A percentile compares a stretch with the other conserved stretches of the same genome.
Evolutionary conservation across 2,113 vertebrate genomes (phyloP).

Genomic region (Pipra filicauda): DNA sequence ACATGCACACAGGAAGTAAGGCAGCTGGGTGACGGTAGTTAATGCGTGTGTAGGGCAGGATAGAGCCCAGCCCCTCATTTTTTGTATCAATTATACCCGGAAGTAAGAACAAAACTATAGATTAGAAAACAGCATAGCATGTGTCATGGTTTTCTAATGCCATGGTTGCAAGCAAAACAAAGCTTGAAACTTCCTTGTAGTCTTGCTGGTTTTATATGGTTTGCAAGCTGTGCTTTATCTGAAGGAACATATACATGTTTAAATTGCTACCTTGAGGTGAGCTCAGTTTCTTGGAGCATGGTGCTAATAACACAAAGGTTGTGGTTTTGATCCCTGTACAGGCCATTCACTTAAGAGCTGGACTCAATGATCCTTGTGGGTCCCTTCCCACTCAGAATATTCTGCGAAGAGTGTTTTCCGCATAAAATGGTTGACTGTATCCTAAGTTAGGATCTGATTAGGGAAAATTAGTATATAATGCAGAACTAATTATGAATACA

Average conservation of each 20-base stretch:
- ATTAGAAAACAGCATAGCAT: neutral
- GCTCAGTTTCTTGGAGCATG: neutral
- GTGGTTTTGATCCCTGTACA: neutral
- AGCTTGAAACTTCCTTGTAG: constrained; percentile 45
- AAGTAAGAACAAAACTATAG: neutral
- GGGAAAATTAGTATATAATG: constrained; percentile 7
- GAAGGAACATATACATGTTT: neutral
- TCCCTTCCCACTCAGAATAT: neutral
- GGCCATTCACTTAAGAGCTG: neutral
- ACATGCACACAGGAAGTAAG: neutral
- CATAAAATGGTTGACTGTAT: neutral
- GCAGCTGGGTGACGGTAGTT: neutral
- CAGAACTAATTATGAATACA: constrained; percentile 26
- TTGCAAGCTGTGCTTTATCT: neutral
- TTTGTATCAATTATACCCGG: constrained; percentile 17
- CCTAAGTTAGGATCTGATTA: constrained; percentile 2
- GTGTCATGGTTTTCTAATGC: neutral
- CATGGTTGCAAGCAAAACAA: constrained; percentile 10
- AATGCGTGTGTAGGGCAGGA: neutral
- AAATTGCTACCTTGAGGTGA: neutral
- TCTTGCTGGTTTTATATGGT: neutral
- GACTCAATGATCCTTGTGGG: neutral
- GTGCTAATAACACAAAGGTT: neutral
- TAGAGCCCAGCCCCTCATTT: neutral
- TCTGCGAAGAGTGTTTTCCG: neutral